Evolutionary conservation across 2,888 invertebrate species (phyloP).

Genomic region (Brachyptera risi): DNA sequence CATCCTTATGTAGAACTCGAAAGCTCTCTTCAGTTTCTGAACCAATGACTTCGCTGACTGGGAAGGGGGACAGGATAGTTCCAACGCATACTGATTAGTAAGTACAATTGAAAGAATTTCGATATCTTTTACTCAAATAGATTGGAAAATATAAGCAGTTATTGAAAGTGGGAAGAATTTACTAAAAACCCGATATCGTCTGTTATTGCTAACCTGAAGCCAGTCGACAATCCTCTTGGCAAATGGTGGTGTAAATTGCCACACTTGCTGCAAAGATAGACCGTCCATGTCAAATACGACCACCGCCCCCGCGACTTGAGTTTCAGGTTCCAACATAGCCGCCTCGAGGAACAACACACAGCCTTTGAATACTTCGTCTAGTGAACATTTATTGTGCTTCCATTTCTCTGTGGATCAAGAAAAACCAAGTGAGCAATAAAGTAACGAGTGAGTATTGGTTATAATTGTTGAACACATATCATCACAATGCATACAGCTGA

Average conservation of each 20-base stretch:
- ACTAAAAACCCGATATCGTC: neutral
- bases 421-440: neutral
- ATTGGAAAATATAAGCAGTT: too few relatives aligned
- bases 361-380: slow-evolving; percentile 81
- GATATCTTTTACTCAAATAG: too few relatives aligned
- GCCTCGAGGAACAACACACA: slow-evolving; percentile 76
- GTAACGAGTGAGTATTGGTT: too few relatives aligned
- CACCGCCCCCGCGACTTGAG: slow-evolving; percentile 65
- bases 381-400: slow-evolving; percentile 72
- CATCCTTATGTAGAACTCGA: too few relatives aligned
- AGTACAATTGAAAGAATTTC: too few relatives aligned
- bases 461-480: too few relatives aligned
- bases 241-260: slow-evolving; percentile 82
- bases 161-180: too few relatives aligned
- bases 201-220: slow-evolving; percentile 58
- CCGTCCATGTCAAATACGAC: slow-evolving; percentile 86
- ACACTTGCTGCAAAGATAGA: slow-evolving; percentile 71
- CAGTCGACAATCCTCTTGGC: slow-evolving; percentile 82
- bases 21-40: too few relatives aligned
- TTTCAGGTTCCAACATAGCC: slow-evolving; percentile 74
- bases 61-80: too few relatives aligned
- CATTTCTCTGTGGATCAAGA: slow-evolving; percentile 59
- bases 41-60: too few relatives aligned
- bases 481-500: too few relatives aligned
- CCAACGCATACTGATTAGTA: too few relatives aligned